phyloP scores from a whole-genome alignment of 1,140 invertebrate species.

The Trichonephila clavata region DNA sequence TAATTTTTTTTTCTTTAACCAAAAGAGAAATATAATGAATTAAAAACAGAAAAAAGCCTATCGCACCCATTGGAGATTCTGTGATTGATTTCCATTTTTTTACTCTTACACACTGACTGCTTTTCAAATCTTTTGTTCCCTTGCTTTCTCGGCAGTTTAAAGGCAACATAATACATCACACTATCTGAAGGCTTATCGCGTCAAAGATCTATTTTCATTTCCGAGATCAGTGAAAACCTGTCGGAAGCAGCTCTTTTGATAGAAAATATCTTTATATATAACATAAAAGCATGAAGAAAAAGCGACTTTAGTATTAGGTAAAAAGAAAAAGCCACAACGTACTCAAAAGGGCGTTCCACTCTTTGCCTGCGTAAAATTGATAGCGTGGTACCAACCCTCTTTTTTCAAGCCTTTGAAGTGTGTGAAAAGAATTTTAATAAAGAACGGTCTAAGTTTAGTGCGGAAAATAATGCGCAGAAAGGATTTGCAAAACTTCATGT shows the following conservation, averaged over 20 bases:
- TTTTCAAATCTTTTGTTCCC: slow-evolving; percentile 18
- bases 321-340: slow-evolving; percentile 35
- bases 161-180: slow-evolving; percentile 44
- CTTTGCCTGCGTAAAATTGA: slow-evolving; percentile 42
- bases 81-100: background rate
- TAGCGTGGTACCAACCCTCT: slow-evolving; percentile 10
- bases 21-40: too few relatives aligned
- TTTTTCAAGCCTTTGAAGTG: background rate
- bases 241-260: slow-evolving; percentile 44
- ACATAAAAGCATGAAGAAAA: slow-evolving; percentile 5
- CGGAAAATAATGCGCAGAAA: background rate
- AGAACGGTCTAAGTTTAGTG: slow-evolving; percentile 36
- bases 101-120: background rate
- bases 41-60: background rate
- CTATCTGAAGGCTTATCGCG: slow-evolving; percentile 33
- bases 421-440: slow-evolving; percentile 32
- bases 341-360: slow-evolving; percentile 43
- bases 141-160: slow-evolving; percentile 30
- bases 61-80: background rate
- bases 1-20: too few relatives aligned
- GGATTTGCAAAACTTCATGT: background rate
- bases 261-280: slow-evolving; percentile 61
- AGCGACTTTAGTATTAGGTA: background rate
- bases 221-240: slow-evolving; percentile 44
- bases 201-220: slow-evolving; percentile 47